These are phyloP conservation scores for Nomada ruficornis DNA, from an alignment of 2,888 invertebrate genomes.

Conservation along the genomic window DNA sequence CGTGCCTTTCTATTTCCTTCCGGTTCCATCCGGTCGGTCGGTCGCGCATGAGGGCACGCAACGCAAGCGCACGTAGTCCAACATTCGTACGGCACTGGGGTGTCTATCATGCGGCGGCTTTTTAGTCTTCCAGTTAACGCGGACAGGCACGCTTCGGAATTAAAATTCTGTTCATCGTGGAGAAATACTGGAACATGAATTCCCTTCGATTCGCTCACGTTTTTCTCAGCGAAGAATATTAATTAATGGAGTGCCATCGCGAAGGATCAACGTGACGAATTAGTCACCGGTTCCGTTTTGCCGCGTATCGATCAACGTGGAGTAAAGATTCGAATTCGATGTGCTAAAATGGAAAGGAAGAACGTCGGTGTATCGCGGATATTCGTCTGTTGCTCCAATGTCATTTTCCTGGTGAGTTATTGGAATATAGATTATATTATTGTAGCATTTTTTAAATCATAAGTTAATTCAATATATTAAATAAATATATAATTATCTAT, in stretches of 20 bases:
- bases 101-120: constrained; percentile 60
- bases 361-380: constrained; percentile 74
- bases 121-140: constrained; percentile 67
- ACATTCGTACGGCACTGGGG: constrained; percentile 32
- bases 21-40: constrained; percentile 80
- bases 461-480: too few species aligned
- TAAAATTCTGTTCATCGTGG: neutral
- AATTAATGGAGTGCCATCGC: constrained; percentile 45
- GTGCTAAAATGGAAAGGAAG: constrained; percentile 71
- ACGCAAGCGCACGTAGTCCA: constrained; percentile 65
- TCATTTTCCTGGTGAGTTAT: constrained; percentile 80
- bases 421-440: neutral
- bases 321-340: neutral
- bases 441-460: neutral
- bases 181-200: neutral
- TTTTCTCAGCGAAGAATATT: constrained; percentile 14
- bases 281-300: constrained; percentile 17
- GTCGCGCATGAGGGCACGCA: constrained; percentile 81
- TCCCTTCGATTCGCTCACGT: neutral
- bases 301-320: neutral
- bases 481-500: too few species aligned
- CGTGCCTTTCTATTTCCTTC: constrained; percentile 82
- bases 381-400: constrained; percentile 81
- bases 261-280: constrained; percentile 42
- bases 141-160: constrained; percentile 57